These are phyloP conservation scores for Orthosia incerta DNA, from an alignment of 2,888 invertebrate species.

Conservation along the genomic window DNA sequence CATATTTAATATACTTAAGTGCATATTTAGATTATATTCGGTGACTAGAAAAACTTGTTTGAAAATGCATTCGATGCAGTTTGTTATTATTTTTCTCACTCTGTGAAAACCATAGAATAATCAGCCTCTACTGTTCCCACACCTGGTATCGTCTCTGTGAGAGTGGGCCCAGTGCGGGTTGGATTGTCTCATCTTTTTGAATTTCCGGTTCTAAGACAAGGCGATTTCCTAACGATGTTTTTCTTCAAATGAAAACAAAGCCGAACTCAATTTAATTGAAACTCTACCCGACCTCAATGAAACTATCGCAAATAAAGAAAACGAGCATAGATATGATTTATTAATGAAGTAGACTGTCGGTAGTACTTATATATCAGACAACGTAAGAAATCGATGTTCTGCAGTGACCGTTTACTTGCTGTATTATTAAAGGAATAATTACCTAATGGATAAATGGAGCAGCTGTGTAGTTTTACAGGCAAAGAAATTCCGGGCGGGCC, in stretches of 20 bases:
- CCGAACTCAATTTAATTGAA: not conserved
- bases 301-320: constrained; percentile 10
- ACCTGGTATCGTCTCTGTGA: not conserved
- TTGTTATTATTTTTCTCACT: no score
- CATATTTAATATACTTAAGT: not conserved
- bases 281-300: not conserved
- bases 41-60: not conserved
- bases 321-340: not conserved
- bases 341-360: no score
- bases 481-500: constrained; percentile 9
- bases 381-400: constrained; percentile 24
- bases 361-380: not conserved
- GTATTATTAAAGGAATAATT: constrained; percentile 3
- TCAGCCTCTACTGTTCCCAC: not conserved
- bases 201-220: not conserved
- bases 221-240: no score
- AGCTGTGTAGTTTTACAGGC: not conserved
- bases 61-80: not conserved
- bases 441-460: no score
- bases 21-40: constrained; percentile 7
- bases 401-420: constrained; percentile 19
- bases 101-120: no score
- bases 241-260: not conserved
- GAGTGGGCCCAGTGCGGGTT: not conserved
- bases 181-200: not conserved